A percentile compares a stretch with the other conserved stretches of the same genome.
These are phyloP conservation scores for Microtus pennsylvanicus DNA, from an alignment of 2,113 vertebrate genomes.

Conservation along the genomic window DNA sequence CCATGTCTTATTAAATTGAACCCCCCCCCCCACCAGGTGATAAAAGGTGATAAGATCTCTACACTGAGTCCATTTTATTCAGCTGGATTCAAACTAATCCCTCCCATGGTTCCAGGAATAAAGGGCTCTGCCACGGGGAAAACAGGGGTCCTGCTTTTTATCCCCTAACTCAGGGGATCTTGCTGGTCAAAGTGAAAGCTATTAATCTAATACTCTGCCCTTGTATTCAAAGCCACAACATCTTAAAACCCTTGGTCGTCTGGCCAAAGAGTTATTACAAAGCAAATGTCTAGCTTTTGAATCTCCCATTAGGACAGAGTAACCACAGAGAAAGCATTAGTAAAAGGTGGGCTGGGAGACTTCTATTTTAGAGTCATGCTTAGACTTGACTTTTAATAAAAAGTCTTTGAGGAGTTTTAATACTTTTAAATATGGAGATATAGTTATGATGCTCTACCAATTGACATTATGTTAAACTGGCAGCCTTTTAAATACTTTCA, in stretches of 20 bases:
- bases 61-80: slow-evolving; percentile 69
- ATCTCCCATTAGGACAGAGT: not conserved
- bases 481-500: not conserved
- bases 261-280: slow-evolving; percentile 68
- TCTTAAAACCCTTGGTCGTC: slow-evolving; percentile 67
- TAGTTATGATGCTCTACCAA: not conserved
- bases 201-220: slow-evolving; percentile 57
- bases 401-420: slow-evolving; percentile 28
- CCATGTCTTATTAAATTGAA: slow-evolving; percentile 74
- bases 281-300: slow-evolving; percentile 54
- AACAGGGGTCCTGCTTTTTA: slow-evolving; percentile 59
- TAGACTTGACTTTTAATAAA: slow-evolving; percentile 46
- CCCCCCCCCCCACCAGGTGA: slow-evolving; percentile 50
- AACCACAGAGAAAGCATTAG: slow-evolving; percentile 47
- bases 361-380: slow-evolving; percentile 40
- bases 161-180: slow-evolving; percentile 63
- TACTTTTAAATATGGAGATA: slow-evolving; percentile 36
- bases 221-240: slow-evolving; percentile 55
- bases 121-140: slow-evolving; percentile 56
- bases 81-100: slow-evolving; percentile 56
- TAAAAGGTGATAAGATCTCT: slow-evolving; percentile 74
- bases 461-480: not conserved
- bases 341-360: not conserved
- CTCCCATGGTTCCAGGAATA: slow-evolving; percentile 63
- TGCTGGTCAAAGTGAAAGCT: slow-evolving; percentile 60